Evolutionary conservation across 2,113 vertebrate species (phyloP).

Genomic region (Gopherus flavomarginatus): DNA sequence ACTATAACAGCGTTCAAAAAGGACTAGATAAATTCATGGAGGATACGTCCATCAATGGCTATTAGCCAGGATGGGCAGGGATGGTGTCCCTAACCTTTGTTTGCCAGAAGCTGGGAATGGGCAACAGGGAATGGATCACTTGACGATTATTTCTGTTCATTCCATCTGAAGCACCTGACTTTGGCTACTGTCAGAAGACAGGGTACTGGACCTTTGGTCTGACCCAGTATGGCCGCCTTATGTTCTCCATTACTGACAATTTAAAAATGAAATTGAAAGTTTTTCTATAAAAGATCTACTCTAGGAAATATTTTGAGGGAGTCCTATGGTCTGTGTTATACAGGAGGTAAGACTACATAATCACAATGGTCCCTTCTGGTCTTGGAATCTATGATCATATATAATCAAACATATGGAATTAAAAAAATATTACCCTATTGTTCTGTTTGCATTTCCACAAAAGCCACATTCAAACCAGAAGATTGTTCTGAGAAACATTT

Average conservation of each 20-base stretch:
- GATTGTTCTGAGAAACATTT: not conserved
- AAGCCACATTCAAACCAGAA: not conserved
- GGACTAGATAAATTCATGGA: too few species aligned
- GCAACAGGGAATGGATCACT: too few species aligned
- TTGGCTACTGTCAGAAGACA: too few species aligned
- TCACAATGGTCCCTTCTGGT: not conserved
- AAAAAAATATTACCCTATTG: fast-evolving
- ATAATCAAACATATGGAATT: not conserved
- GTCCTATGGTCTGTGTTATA: not conserved
- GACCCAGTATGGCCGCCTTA: too few species aligned
- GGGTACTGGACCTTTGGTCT: too few species aligned
- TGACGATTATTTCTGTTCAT: too few species aligned
- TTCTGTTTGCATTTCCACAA: not conserved
- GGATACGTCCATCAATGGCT: too few species aligned
- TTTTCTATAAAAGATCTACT: not conserved
- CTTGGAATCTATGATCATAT: not conserved
- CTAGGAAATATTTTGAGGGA: not conserved
- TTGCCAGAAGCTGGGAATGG: too few species aligned
- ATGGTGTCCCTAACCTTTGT: too few species aligned
- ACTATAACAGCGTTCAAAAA: too few species aligned
- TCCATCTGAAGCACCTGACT: too few species aligned
- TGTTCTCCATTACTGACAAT: not conserved
- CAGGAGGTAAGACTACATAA: not conserved
- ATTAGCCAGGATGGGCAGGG: too few species aligned
- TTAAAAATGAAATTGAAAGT: not conserved